Evolutionary conservation across 2,888 invertebrate species (phyloP), one percentile per base, ranked within the genome.

Genomic region (Andrena chrysosceles): DNA sequence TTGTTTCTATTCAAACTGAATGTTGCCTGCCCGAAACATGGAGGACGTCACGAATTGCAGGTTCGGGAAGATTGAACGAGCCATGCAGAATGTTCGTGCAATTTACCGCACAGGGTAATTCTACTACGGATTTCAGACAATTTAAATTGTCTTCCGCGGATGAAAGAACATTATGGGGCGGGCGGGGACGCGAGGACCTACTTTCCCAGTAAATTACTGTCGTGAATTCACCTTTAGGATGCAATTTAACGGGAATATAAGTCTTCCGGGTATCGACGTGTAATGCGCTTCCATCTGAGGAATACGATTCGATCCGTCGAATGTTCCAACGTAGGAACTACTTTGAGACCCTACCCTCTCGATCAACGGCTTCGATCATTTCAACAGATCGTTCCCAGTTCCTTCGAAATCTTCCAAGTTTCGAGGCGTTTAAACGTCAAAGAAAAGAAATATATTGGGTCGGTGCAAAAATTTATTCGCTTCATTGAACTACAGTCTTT

Each of bases 81-180:
- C 66, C 70, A 29, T 60, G 70, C 74, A 74, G 72, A 76, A 72
- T 73, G 83, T 70, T 81, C 77, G 72, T 63, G 80, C 80, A 71
- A 84, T 82, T 83, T 68, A 80, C 76, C 76, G 70, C 33, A 5
- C 64, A 10, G 67, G 67, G 81, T 81, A 84, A 84, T 77, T 85
- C 77, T 26, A 52, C 70, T 42, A 74, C 66, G 84, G 75, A 77
- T 84, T 81, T 81, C 81, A 72, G 81, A 84, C 85, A 84, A 84
- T 84, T 85, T 84, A 85, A 84, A 85, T 85, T 77, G 77, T 77
- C 75, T 81, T 71, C 64, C 42, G 71, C 81, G 81, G 81, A 81
- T 84, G 84, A 84, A 81, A 78, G 84, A 81, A 84, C 84, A 85
- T 85, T 84, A 85, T 64, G 73, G 67, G 59, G n/a, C 23, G 54